Conservation (phyloP, 2,888 invertebrate species). For the Agonum fuliginosum region DNA sequence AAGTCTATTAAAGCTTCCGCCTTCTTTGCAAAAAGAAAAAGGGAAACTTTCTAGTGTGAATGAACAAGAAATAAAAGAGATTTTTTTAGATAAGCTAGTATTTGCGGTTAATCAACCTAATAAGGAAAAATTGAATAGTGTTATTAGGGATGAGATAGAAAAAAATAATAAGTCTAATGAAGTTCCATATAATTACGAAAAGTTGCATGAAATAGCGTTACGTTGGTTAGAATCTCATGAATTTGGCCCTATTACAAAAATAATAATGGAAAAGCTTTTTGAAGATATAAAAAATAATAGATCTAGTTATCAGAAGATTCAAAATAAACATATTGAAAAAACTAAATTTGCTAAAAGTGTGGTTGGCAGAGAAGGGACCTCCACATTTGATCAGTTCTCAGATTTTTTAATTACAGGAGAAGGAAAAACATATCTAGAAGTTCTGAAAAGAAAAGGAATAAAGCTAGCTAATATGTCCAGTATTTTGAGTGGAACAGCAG, state of each 20-base stretch:
- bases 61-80: conserved; percentile 63
- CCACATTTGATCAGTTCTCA: conserved; percentile 68
- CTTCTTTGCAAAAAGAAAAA: conserved; percentile 63
- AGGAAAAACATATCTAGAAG: conserved; percentile 62
- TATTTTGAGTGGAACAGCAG: conserved; percentile 64
- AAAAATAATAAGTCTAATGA: too few species aligned
- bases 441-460: conserved; percentile 15
- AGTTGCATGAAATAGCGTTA: conserved; percentile 66
- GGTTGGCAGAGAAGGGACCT: conserved; percentile 67
- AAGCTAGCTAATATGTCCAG: conserved; percentile 63
- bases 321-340: conserved; percentile 61
- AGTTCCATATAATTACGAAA: conserved; percentile 65
- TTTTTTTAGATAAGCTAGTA: conserved; percentile 64
- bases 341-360: conserved; percentile 68
- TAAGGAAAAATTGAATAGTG: conserved; percentile 64
- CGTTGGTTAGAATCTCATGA: conserved; percentile 67
- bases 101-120: conserved; percentile 53
- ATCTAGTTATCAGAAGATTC: conserved; percentile 43
- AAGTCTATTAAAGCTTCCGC: conserved; percentile 63
- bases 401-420: conserved; percentile 67
- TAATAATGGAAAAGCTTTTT: conserved; percentile 58
- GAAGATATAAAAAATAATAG: conserved; percentile 50
- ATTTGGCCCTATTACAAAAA: conserved; percentile 60
- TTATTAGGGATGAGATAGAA: conserved; percentile 65
- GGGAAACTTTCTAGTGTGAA: conserved; percentile 62